Base-by-base conservation (phyloP, 2,888 invertebrate species). In the Drosophila maculinotata region DNA sequence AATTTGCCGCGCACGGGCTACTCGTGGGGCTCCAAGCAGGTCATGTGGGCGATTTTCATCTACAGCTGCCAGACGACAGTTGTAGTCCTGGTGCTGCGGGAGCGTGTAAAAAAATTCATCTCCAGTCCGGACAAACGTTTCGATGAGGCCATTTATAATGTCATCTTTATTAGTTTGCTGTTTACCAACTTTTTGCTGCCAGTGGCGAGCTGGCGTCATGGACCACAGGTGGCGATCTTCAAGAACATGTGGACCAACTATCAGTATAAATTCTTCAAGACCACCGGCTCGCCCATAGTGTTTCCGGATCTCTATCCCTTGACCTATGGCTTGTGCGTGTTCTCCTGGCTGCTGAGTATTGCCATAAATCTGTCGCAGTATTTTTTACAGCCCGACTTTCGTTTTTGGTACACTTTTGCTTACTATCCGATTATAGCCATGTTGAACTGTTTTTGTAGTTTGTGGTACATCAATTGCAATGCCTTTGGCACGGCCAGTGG, bases 161-260 rank as follows among this genome's bases (percentile, higher is more conserved):
- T 95, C 12, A 95, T 95, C 78, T 95, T 95, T 81, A 91, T 95
- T 59, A 95, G 95, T 76, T 93, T 95, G 72, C 92, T 95, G 31
- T 93, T 95, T 6, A 95, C 95, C 0, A 95, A 95, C 88, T 95
- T 95, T 77, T 89, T 95, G 6, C 86, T 95, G 51, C 95, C 95
- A 0, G 88, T 93, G 10, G 94, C 94, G 0, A 94, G 95, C 0
- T 95, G 95, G 95, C 92, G 95, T 0, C 95, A 95, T 81, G 95
- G 95, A 0, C 90, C 91, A 0, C 94, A 95, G 90, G 95, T 95
- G 25, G 95, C 95, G 0, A 94, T 94, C 75, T 95, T 95, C 77
- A 95, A 95, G 90, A 95, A 95, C 79, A 95, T 95, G 95, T 95
- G 95, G 95, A 95, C 95, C 0, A 94, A 94, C 89, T 95, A 95